phyloP scores from a whole-genome alignment of 2,113 vertebrate genomes.

The Protomyctophum bolini region DNA sequence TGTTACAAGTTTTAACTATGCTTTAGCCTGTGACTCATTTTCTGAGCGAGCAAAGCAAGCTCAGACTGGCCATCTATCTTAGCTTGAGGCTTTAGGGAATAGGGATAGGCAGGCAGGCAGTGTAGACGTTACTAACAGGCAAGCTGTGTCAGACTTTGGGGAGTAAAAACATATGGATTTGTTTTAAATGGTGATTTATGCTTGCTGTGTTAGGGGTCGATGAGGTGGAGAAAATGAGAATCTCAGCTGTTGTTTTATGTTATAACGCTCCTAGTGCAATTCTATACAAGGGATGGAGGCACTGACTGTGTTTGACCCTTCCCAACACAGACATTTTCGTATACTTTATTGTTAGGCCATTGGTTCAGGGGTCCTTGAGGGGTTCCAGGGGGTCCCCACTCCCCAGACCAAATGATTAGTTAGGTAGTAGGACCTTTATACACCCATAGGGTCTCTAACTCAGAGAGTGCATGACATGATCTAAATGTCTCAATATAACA shows the following conservation, averaged over 20 bases:
- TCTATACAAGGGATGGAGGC: not conserved
- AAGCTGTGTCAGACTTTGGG: constrained; percentile 20
- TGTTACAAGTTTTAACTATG: not conserved
- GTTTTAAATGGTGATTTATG: constrained; percentile 42
- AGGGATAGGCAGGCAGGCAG: too few relatives aligned
- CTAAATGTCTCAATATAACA: too few relatives aligned
- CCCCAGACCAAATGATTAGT: too few relatives aligned
- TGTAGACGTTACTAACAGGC: not conserved
- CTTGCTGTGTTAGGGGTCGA: constrained; percentile 18
- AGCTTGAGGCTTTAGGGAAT: not conserved
- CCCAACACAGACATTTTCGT: too few relatives aligned
- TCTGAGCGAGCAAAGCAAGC: constrained; percentile 5
- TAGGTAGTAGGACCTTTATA: too few relatives aligned
- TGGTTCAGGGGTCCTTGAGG: not conserved
- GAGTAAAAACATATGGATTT: constrained; percentile 33
- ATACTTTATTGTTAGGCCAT: too few relatives aligned
- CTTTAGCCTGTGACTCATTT: constrained; percentile 12
- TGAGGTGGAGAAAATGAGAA: constrained; percentile 36
- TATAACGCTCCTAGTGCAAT: not conserved
- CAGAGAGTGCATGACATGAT: too few relatives aligned
- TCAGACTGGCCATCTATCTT: constrained; percentile 1
- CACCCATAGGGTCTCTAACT: too few relatives aligned
- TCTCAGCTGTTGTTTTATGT: constrained; percentile 41
- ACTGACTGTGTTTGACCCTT: too few relatives aligned
- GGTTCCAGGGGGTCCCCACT: too few relatives aligned